A percentile compares a stretch with the other conserved stretches of the same genome.
Conservation (phyloP, 1,140 invertebrate species). For the Leptopilina clavipes region DNA sequence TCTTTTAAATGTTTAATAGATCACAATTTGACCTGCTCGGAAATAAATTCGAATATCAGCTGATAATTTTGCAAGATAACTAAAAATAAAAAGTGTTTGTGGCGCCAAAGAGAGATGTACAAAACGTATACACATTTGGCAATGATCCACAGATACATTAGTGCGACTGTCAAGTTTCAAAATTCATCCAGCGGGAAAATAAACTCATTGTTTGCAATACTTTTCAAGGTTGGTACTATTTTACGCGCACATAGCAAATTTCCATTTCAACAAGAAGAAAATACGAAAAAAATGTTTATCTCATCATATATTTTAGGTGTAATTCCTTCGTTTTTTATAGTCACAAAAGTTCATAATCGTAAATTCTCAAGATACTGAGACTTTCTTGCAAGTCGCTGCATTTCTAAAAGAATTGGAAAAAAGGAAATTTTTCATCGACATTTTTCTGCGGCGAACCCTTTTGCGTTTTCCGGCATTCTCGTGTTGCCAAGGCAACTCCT, state of each 20-base stretch:
- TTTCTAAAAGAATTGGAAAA: no score
- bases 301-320: not conserved
- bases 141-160: constrained; percentile 7
- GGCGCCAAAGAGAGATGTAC: constrained; percentile 22
- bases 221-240: not conserved
- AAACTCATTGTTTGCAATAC: not conserved
- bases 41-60: not conserved
- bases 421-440: not conserved
- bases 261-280: no score
- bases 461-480: not conserved
- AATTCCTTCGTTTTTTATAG: no score
- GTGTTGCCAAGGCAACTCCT: not conserved
- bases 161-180: constrained; percentile 12
- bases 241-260: no score
- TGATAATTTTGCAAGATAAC: not conserved
- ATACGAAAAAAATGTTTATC: no score
- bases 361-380: not conserved
- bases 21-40: not conserved
- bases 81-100: constrained; percentile 10
- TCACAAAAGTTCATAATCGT: not conserved
- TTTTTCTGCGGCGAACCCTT: not conserved
- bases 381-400: no score
- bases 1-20: no score
- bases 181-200: not conserved
- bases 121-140: constrained; percentile 7